Percentiles rank a stretch among this genome's conserved stretches.
These are phyloP conservation scores for Ophion obscuratus DNA, from an alignment of 2,888 invertebrate genomes.

Conservation along the genomic window DNA sequence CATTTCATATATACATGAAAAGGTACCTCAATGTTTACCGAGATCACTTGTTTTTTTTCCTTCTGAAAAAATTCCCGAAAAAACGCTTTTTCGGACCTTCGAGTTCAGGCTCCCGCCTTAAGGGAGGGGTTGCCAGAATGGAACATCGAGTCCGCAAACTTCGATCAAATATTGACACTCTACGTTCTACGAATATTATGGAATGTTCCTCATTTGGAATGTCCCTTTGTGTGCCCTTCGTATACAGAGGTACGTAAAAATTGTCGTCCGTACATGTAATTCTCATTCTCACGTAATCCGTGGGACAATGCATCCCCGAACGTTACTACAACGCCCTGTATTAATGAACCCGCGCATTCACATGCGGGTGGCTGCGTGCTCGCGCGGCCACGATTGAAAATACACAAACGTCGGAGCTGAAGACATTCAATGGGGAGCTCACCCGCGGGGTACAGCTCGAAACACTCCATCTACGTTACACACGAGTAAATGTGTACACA, in stretches of 20 bases:
- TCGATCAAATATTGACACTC: no score
- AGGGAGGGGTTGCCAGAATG: no score
- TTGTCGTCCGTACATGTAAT: background rate
- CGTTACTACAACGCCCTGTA: background rate
- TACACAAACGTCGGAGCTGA: background rate
- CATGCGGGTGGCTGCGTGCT: constrained; percentile 19
- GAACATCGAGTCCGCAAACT: no score
- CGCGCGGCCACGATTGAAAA: constrained; percentile 17
- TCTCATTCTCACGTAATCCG: constrained; percentile 24
- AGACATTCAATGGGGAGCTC: constrained; percentile 5
- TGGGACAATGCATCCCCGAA: background rate
- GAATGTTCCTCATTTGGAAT: no score
- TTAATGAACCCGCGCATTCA: background rate
- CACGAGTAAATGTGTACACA: background rate
- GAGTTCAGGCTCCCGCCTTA: no score
- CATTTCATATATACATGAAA: no score
- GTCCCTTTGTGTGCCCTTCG: no score
- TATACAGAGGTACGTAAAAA: background rate
- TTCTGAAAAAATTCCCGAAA: no score
- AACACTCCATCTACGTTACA: background rate
- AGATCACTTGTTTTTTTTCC: no score
- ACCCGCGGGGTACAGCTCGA: constrained; percentile 1
- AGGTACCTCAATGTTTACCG: no score
- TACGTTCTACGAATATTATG: no score
- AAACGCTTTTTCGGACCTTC: no score